A percentile compares a stretch with the other conserved stretches of the same genome.
phyloP scores from a whole-genome alignment of 2,113 vertebrate genomes.

The Rhadina sibilatrix region DNA sequence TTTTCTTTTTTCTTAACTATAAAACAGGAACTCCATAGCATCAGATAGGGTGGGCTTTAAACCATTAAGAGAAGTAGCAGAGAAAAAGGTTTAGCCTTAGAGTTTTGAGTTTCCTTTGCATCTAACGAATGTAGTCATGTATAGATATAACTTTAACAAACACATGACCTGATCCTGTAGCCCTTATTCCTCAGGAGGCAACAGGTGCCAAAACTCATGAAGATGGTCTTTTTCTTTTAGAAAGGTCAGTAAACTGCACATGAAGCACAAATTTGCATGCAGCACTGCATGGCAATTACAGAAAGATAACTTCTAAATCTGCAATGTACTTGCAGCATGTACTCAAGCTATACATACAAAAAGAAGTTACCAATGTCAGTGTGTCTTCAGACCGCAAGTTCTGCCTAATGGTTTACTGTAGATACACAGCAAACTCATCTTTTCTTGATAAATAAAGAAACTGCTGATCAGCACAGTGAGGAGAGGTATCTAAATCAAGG shows the following conservation, averaged over 20 bases:
- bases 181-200: not conserved
- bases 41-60: not conserved
- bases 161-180: not conserved
- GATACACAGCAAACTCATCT: not conserved
- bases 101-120: not conserved
- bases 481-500: not conserved
- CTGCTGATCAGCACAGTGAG: not conserved
- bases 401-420: not conserved
- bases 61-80: not conserved
- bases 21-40: not conserved
- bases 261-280: not conserved
- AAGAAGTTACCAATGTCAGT: not conserved
- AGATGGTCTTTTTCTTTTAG: not conserved
- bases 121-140: not conserved
- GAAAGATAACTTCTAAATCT: not conserved
- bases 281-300: not conserved
- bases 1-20: not conserved
- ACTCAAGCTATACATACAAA: not conserved
- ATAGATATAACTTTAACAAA: not conserved
- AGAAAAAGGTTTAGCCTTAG: not conserved
- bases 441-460: not conserved
- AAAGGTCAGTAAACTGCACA: not conserved
- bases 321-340: not conserved
- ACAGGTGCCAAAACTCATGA: not conserved
- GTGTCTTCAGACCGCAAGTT: not conserved